phyloP scores from a whole-genome alignment of 2,797 vertebrate species.

The Tapirus indicus region DNA sequence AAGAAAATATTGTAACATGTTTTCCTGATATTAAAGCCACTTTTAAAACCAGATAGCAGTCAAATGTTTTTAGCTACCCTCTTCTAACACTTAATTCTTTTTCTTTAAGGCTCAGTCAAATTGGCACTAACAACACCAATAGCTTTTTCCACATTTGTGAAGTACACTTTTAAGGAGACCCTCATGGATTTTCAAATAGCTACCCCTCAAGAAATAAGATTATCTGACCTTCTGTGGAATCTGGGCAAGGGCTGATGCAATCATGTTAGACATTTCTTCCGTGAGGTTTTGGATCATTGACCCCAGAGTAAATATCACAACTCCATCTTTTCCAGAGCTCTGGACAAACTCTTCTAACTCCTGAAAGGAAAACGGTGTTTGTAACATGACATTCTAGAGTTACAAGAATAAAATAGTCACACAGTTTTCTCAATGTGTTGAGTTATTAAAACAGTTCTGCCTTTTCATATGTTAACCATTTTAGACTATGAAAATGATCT shows the following conservation, averaged over 20 bases:
- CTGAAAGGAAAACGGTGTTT: conserved; percentile 82
- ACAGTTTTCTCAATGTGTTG: not conserved
- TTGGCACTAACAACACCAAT: not conserved
- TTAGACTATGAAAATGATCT: not conserved
- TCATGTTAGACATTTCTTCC: conserved; percentile 75
- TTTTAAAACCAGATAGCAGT: not conserved
- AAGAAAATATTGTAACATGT: not conserved
- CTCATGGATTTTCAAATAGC: not conserved
- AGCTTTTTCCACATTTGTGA: not conserved
- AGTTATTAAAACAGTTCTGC: not conserved
- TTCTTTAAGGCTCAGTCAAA: not conserved
- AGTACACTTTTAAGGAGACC: not conserved
- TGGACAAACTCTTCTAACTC: conserved; percentile 91
- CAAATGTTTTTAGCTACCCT: not conserved
- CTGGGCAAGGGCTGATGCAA: conserved; percentile 92
- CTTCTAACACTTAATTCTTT: not conserved
- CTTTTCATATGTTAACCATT: not conserved
- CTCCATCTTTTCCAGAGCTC: not conserved
- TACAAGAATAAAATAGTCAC: not conserved
- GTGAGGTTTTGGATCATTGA: too few species aligned
- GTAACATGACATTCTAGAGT: not conserved
- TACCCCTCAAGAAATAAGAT: not conserved
- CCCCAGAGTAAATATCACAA: not conserved
- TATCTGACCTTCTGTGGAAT: conserved; percentile 93
- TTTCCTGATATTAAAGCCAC: not conserved